Evolutionary conservation across 2,888 invertebrate genomes (phyloP).

Genomic region (Netelia fuscicornis): DNA sequence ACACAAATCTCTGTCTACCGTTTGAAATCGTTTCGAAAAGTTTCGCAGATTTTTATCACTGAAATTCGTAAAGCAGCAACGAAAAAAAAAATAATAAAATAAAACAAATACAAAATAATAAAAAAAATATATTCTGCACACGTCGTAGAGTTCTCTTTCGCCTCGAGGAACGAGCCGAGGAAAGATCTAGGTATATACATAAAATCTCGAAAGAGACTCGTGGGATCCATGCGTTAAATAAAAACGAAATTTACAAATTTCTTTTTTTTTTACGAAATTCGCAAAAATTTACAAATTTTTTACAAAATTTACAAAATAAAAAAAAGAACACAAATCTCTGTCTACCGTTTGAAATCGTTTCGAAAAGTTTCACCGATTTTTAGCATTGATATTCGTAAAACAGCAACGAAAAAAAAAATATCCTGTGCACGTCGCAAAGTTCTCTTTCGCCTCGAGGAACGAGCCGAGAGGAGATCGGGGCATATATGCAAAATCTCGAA

Average conservation of each 20-base stretch:
- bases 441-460: background rate
- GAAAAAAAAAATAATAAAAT: too few relatives aligned
- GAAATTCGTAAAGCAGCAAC: too few relatives aligned
- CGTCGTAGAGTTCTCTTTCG: background rate
- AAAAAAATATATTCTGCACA: background rate
- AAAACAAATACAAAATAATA: too few relatives aligned
- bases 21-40: background rate
- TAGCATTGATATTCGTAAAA: too few relatives aligned
- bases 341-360: background rate
- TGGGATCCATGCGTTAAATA: slow-evolving; percentile 37
- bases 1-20: background rate
- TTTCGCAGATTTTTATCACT: too few relatives aligned
- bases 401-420: too few relatives aligned
- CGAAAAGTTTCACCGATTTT: too few relatives aligned
- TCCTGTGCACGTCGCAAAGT: background rate
- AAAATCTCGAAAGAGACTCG: slow-evolving; percentile 45
- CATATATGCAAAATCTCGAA: slow-evolving; percentile 59
- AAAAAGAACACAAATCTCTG: too few relatives aligned
- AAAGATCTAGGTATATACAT: slow-evolving; percentile 53
- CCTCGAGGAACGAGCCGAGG: background rate
- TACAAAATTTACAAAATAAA: too few relatives aligned
- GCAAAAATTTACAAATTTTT: too few relatives aligned
- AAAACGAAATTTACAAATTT: too few relatives aligned
- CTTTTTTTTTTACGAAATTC: too few relatives aligned
- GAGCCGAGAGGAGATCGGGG: slow-evolving; percentile 37